Percentiles rank a stretch among this genome's conserved stretches.
Conservation (phyloP, 1,140 invertebrate species). For the Periplaneta americana region DNA sequence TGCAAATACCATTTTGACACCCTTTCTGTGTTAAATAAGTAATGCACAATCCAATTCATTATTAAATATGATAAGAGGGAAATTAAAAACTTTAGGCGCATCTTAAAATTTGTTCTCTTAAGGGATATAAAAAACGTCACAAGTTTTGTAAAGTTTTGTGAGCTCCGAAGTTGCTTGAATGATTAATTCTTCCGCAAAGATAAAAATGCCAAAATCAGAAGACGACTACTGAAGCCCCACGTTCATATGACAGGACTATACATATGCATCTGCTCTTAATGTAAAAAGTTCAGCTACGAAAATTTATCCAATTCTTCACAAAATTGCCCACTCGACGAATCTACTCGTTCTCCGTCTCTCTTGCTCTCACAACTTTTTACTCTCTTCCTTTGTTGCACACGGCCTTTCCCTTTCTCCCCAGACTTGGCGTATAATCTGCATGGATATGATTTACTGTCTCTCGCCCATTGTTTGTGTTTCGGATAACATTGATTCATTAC, state of each 20-base stretch:
- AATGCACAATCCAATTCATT: too few species aligned
- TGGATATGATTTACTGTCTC: slow-evolving; percentile 3
- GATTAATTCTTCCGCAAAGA: neutral
- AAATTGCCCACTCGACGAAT: neutral
- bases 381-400: neutral
- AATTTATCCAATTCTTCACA: slow-evolving; percentile 1
- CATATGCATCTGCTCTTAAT: slow-evolving; percentile 5
- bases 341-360: neutral
- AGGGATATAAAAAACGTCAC: too few species aligned
- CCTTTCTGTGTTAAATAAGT: too few species aligned
- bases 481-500: slow-evolving; percentile 11
- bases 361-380: neutral
- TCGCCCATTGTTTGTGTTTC: slow-evolving; percentile 5
- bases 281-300: neutral
- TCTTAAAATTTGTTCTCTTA: too few species aligned
- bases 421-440: slow-evolving; percentile 7
- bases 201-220: neutral
- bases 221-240: too few species aligned
- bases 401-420: neutral
- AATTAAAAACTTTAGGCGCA: too few species aligned
- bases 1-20: too few species aligned
- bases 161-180: too few species aligned
- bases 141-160: neutral
- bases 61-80: too few species aligned
- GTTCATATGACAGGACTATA: neutral